phyloP scores from a whole-genome alignment of 1,140 invertebrate species.

The Schlechtendalia chinensis region DNA sequence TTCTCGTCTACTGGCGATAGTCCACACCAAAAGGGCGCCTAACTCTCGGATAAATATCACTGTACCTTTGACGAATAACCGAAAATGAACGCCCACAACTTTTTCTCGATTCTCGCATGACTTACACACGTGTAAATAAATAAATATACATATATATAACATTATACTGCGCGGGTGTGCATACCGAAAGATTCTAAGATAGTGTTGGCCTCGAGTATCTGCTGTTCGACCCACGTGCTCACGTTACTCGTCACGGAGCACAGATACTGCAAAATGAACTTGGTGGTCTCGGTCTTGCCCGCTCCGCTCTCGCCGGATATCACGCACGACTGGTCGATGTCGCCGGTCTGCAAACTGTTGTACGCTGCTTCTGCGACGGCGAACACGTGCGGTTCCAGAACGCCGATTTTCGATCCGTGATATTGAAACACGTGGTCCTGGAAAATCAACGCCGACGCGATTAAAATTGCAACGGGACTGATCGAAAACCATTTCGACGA shows the following conservation, averaged over 20 bases:
- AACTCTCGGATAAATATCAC: too few relatives aligned
- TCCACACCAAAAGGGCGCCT: too few relatives aligned
- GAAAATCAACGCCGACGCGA: constrained; percentile 52
- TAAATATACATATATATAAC: too few relatives aligned
- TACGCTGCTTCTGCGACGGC: constrained; percentile 86
- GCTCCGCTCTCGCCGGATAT: constrained; percentile 98
- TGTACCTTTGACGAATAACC: too few relatives aligned
- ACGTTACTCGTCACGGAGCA: constrained; percentile 87
- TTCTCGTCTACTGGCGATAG: too few relatives aligned
- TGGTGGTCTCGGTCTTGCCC: constrained; percentile 95
- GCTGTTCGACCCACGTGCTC: constrained; percentile 91
- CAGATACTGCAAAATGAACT: constrained; percentile 91
- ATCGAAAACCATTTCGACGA: too few relatives aligned
- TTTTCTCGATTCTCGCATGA: too few relatives aligned
- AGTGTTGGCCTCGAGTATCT: constrained; percentile 90
- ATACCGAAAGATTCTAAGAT: constrained; percentile 89
- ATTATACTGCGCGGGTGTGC: too few relatives aligned
- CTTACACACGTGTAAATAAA: too few relatives aligned
- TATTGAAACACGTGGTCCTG: constrained; percentile 80
- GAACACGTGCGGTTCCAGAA: constrained; percentile 84
- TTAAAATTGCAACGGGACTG: too few relatives aligned
- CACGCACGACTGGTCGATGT: constrained; percentile 83
- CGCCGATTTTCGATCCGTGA: constrained; percentile 76
- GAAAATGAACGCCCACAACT: too few relatives aligned
- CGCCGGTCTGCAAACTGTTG: constrained; percentile 65